Percentiles rank a stretch among this genome's conserved stretches.
Evolutionary conservation across 2,888 invertebrate species (phyloP).

Genomic region (Chaetoderma sp.): DNA sequence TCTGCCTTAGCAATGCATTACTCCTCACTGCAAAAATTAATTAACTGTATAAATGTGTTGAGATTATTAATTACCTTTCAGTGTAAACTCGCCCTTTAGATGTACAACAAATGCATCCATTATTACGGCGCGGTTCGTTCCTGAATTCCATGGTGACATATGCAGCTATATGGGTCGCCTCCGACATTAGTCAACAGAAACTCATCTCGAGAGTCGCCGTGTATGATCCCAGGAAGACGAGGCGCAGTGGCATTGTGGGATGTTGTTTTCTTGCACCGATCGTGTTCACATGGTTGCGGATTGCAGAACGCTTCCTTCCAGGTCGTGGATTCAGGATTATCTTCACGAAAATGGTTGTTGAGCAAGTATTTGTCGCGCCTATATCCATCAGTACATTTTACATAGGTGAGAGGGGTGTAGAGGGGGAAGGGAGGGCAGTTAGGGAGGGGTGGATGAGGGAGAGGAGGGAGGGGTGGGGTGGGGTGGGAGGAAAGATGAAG

Average conservation of each 20-base stretch:
- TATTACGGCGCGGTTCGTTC: too few relatives aligned
- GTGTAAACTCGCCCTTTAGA: too few relatives aligned
- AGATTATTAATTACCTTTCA: too few relatives aligned
- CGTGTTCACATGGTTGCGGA: slow-evolving; percentile 42
- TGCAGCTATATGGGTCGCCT: slow-evolving; percentile 33
- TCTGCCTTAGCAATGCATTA: too few relatives aligned
- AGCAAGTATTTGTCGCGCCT: slow-evolving; percentile 41
- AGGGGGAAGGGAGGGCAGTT: too few relatives aligned
- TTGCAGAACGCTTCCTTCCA: slow-evolving; percentile 38
- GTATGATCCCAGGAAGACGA: slow-evolving; percentile 38
- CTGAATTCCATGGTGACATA: slow-evolving; percentile 37
- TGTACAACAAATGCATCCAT: too few relatives aligned
- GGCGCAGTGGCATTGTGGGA: slow-evolving; percentile 37
- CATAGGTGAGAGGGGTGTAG: slow-evolving; percentile 44
- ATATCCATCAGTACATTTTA: slow-evolving; percentile 42
- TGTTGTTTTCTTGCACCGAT: slow-evolving; percentile 43
- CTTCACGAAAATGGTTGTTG: slow-evolving; percentile 40
- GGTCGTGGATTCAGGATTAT: slow-evolving; percentile 30
- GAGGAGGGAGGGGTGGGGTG: too few relatives aligned
- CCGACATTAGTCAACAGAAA: slow-evolving; percentile 39
- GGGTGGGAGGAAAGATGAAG: too few relatives aligned
- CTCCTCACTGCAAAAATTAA: too few relatives aligned
- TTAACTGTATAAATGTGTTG: too few relatives aligned
- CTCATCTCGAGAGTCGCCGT: slow-evolving; percentile 22
- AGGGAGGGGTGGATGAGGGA: too few relatives aligned